A percentile compares a stretch with the other conserved stretches of the same genome.
phyloP scores from a whole-genome alignment of 1,140 invertebrate species.

The Bombus vancouverensis region DNA sequence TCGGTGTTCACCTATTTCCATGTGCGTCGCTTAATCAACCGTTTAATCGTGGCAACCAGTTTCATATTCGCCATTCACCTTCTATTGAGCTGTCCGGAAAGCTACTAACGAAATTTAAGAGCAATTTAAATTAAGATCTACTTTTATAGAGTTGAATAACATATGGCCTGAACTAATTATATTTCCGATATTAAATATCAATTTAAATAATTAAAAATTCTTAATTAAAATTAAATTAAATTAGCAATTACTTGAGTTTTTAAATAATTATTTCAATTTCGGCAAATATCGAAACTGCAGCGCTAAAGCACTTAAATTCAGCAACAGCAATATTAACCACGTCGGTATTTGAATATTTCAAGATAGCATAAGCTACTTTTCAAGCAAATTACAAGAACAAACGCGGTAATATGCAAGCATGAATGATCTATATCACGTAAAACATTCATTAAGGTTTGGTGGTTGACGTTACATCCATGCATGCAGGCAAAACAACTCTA shows the following conservation, averaged over 20 bases:
- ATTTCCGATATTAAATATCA: no score
- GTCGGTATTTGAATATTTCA: background rate
- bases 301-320: no score
- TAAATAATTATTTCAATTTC: background rate
- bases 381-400: slow-evolving; percentile 6
- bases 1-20: background rate
- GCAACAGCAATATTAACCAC: no score
- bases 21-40: background rate
- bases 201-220: no score
- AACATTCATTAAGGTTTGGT: background rate
- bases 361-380: background rate
- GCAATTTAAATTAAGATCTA: background rate
- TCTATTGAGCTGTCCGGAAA: no score
- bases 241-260: background rate
- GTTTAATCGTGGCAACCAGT: background rate
- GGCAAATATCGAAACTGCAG: background rate
- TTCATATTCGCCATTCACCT: background rate
- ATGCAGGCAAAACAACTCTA: background rate
- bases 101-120: background rate
- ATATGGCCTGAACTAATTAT: no score
- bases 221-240: background rate
- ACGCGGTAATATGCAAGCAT: background rate
- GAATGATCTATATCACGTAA: background rate
- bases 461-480: background rate
- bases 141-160: background rate